phyloP scores from a whole-genome alignment of 2,888 invertebrate species.

The Meloe dianella region DNA sequence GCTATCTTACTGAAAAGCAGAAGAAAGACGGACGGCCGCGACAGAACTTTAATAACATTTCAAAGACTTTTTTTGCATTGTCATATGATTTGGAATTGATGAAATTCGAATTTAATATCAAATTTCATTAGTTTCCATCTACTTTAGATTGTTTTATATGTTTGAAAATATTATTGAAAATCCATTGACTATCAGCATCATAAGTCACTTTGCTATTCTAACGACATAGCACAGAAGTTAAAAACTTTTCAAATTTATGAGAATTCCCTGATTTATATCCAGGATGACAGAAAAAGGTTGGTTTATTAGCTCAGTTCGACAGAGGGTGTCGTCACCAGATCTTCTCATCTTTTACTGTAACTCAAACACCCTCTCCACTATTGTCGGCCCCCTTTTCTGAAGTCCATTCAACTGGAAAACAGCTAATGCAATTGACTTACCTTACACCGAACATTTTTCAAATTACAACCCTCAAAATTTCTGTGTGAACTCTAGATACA shows the following conservation, averaged over 20 bases:
- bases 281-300: constrained; percentile 26
- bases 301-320: constrained; percentile 34
- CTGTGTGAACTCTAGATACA: background rate
- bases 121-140: constrained; percentile 44
- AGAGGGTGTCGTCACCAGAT: constrained; percentile 34
- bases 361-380: constrained; percentile 26
- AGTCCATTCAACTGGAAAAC: constrained; percentile 31
- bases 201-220: constrained; percentile 14
- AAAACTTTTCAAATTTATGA: constrained; percentile 36
- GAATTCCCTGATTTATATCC: constrained; percentile 32
- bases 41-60: constrained; percentile 12
- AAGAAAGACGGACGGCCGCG: background rate
- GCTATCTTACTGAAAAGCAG: background rate
- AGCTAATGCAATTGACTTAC: constrained; percentile 31
- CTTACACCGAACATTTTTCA: constrained; percentile 19
- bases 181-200: background rate
- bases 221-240: constrained; percentile 19
- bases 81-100: constrained; percentile 41
- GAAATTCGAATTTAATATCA: constrained; percentile 53
- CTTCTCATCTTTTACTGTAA: constrained; percentile 34
- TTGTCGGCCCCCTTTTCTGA: constrained; percentile 19
- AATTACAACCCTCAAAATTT: constrained; percentile 12
- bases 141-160: constrained; percentile 29
- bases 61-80: background rate
- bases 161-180: constrained; percentile 19